A percentile compares a stretch with the other conserved stretches of the same genome.
Evolutionary conservation across 2,113 vertebrate species (phyloP).

Genomic region (Toxotes chatareus): DNA sequence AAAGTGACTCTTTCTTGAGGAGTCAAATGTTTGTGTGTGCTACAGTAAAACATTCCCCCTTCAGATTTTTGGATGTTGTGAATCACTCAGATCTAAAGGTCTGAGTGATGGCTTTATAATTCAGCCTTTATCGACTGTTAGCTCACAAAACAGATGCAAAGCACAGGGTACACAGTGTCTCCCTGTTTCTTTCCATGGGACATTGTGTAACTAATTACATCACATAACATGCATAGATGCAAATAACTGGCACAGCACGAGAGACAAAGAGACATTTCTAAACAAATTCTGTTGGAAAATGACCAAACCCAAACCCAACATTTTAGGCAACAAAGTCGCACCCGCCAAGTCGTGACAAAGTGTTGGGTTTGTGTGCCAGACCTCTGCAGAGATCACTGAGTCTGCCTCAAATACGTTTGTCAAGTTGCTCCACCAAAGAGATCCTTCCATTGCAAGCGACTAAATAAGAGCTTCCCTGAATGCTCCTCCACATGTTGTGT

Average conservation of each 20-base stretch:
- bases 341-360: background rate
- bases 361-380: background rate
- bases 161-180: background rate
- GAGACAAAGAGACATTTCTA: background rate
- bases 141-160: background rate
- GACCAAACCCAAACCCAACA: background rate
- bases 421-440: background rate
- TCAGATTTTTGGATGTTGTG: background rate
- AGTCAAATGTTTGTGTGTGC: background rate
- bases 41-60: background rate
- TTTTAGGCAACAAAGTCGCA: background rate
- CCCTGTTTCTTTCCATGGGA: background rate
- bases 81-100: background rate
- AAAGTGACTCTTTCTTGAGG: background rate
- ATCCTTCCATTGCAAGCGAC: background rate
- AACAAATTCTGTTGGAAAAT: background rate
- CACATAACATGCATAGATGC: background rate
- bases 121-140: background rate
- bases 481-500: slow-evolving; percentile 44
- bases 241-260: background rate
- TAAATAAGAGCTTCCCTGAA: slow-evolving; percentile 1
- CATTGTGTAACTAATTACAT: background rate
- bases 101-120: no score
- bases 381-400: background rate
- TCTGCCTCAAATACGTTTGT: background rate